Percentiles rank a stretch among this genome's conserved stretches.
Evolutionary conservation across 2,888 invertebrate genomes (phyloP).

Genomic region (Sinodicranocentrus sp.): DNA sequence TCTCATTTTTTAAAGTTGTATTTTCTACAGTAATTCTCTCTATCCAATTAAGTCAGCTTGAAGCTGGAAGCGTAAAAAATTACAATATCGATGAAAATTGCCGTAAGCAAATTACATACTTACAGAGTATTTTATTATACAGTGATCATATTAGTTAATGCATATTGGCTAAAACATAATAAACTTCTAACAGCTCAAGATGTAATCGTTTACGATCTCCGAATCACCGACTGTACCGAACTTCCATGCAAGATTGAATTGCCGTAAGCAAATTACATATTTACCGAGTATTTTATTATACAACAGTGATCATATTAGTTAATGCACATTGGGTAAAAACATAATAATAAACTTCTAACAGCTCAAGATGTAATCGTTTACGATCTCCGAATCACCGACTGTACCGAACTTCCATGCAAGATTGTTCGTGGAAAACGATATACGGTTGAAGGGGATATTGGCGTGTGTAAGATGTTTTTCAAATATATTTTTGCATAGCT

Average conservation of each 20-base stretch:
- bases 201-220: slow-evolving; percentile 35
- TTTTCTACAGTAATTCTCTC: too few relatives aligned
- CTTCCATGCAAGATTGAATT: neutral
- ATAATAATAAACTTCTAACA: too few relatives aligned
- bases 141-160: too few relatives aligned
- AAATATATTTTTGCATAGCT: neutral
- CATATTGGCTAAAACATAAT: too few relatives aligned
- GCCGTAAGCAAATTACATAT: neutral
- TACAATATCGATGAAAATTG: slow-evolving; percentile 46
- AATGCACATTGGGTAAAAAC: too few relatives aligned
- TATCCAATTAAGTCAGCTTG: too few relatives aligned
- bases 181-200: too few relatives aligned
- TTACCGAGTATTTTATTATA: too few relatives aligned
- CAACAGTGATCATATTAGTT: too few relatives aligned
- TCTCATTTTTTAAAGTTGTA: too few relatives aligned
- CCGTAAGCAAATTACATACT: slow-evolving; percentile 35
- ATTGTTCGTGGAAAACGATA: slow-evolving; percentile 45
- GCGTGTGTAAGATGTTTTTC: slow-evolving; percentile 32
- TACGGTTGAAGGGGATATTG: slow-evolving; percentile 44
- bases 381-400: slow-evolving; percentile 49
- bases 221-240: slow-evolving; percentile 20
- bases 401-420: slow-evolving; percentile 35
- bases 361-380: slow-evolving; percentile 33
- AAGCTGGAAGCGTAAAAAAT: slow-evolving; percentile 33
- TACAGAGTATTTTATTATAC: too few relatives aligned